Conservation (phyloP, 1,140 invertebrate genomes). For the Procambarus virginalis region DNA sequence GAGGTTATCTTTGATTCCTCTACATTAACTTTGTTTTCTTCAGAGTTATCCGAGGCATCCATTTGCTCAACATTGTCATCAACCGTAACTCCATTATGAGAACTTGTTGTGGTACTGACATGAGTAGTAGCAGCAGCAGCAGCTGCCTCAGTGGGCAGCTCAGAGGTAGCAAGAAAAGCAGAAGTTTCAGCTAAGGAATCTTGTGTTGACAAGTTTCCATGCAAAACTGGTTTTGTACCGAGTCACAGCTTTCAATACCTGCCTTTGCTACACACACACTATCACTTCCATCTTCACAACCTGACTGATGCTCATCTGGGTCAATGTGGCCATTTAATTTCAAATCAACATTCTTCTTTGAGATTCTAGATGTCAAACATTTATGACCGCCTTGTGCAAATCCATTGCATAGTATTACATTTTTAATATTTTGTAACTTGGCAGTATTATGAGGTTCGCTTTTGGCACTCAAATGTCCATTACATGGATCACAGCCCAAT, state of each 20-base stretch:
- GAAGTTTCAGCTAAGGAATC: slow-evolving; percentile 23
- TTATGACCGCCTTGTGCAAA: slow-evolving; percentile 25
- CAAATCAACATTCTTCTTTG: slow-evolving; percentile 11
- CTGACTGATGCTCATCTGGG: not conserved
- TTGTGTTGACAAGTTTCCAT: slow-evolving; percentile 7
- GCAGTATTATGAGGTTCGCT: slow-evolving; percentile 28
- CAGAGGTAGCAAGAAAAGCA: slow-evolving; percentile 42
- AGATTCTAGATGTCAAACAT: slow-evolving; percentile 31
- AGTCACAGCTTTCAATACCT: slow-evolving; percentile 35
- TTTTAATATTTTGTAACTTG: slow-evolving; percentile 50
- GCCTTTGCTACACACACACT: not conserved
- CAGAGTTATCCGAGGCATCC: not conserved
- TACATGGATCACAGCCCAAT: slow-evolving; percentile 49
- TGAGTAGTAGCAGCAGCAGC: slow-evolving; percentile 63
- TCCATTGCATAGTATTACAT: slow-evolving; percentile 51
- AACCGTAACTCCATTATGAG: slow-evolving; percentile 41
- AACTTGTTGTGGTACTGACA: slow-evolving; percentile 61
- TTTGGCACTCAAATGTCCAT: slow-evolving; percentile 60
- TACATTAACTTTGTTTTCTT: not conserved
- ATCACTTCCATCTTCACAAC: not conserved
- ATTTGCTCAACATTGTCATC: not conserved
- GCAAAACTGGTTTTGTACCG: slow-evolving; percentile 51
- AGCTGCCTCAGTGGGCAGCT: slow-evolving; percentile 40
- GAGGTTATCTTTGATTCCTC: not conserved
- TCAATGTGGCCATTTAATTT: slow-evolving; percentile 10